Evolutionary conservation across 2,113 vertebrate species (phyloP), one percentile per base, ranked within the genome.

Genomic region (Bothrops jararaca): DNA sequence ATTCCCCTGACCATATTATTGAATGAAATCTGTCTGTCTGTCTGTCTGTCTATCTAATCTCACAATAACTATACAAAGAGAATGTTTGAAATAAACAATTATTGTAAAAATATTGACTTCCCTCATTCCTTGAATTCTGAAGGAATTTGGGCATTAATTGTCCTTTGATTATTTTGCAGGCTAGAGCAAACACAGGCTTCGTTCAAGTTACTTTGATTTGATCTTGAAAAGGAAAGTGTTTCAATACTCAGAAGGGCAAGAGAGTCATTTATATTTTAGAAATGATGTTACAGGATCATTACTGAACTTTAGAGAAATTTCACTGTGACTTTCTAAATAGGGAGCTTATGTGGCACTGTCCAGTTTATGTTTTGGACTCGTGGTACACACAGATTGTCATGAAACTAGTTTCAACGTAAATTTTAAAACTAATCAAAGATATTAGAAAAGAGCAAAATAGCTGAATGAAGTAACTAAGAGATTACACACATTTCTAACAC

Each of bases 401-500:
- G 12, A 50, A 45, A 86, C 39, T 48, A 50, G 50, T 50, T 22
- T 26, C 9, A 50, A 29, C 15, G 45, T n/a, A 3, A 50, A 92
- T 92, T 85, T 6, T 48, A 74, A 88, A 39, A 69, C 0, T 88
- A 94, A 58, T 0, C 13, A 91, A 50, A 3, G 13, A 10, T 64
- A 39, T 39, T 23, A 54, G 34, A 45, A 56, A 90, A 26, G 42
- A 91, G n/a, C 48, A 94, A 94, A 45, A 45, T 15, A 90, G 64
- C 4, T 45, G 26, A 2, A 56, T 54, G 34, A 2, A 48, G 80
- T 24, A 74, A 0, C 1, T 50, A 58, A 50, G 26, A 80, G 15
- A 23, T 18, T 24, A 98, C 99, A 94, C 94, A 99, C 99, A 99
- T 98, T 97, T 99, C 99, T 95, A 99, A 97, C 89, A 99, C 97